These are phyloP conservation scores for Portunus trituberculatus DNA, from an alignment of 1,140 invertebrate species.

Conservation along the genomic window DNA sequence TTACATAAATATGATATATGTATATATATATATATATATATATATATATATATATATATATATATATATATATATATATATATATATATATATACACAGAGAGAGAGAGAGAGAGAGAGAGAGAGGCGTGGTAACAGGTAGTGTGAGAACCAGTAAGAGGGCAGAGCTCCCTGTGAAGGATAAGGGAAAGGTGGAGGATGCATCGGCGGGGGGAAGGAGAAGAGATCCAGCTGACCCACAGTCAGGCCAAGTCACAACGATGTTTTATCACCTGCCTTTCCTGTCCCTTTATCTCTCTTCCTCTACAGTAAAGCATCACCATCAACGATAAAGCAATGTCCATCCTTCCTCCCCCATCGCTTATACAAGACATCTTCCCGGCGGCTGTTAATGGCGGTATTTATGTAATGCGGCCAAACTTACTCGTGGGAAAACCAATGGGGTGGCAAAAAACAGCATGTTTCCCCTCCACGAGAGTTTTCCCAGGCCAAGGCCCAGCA, in stretches of 20 bases:
- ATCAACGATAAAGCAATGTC: not conserved
- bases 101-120: not conserved
- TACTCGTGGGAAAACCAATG: not conserved
- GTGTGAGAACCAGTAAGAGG: too few species aligned
- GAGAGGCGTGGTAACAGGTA: too few species aligned
- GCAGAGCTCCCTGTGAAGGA: too few species aligned
- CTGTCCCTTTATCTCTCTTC: not conserved
- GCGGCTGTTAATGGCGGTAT: not conserved
- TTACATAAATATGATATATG: too few species aligned
- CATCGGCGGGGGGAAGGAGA: not conserved
- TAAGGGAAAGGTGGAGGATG: not conserved
- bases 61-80: too few species aligned
- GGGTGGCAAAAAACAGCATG: not conserved
- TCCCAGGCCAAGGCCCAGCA: conserved; percentile 56
- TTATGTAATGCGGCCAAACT: not conserved
- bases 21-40: too few species aligned
- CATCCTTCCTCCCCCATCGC: not conserved
- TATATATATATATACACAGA: too few species aligned
- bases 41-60: too few species aligned
- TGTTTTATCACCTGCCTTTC: not conserved
- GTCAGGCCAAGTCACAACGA: not conserved
- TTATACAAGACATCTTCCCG: not conserved
- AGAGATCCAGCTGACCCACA: not conserved
- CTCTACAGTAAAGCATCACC: not conserved
- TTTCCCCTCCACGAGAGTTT: conserved; percentile 44